A percentile compares a stretch with the other conserved stretches of the same genome.
These are phyloP conservation scores for Athene cunicularia DNA, from an alignment of 2,113 vertebrate genomes.

Conservation along the genomic window DNA sequence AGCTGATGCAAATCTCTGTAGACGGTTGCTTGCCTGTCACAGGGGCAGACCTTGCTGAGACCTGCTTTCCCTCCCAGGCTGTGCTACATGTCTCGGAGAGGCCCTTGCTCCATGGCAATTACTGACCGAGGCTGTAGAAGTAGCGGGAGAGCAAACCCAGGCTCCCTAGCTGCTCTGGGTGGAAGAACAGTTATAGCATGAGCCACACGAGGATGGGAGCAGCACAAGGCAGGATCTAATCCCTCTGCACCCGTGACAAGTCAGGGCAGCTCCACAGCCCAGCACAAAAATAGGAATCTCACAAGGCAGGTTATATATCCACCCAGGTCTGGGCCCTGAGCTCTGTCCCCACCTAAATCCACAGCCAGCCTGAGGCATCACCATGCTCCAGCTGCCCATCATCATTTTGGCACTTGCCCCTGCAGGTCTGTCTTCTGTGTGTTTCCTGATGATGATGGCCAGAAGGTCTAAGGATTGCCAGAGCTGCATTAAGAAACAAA, in stretches of 20 bases:
- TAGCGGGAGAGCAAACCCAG: background rate
- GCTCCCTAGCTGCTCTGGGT: background rate
- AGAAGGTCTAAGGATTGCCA: background rate
- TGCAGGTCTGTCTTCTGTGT: accelerated
- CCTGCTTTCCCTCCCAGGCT: background rate
- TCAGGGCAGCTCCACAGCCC: background rate
- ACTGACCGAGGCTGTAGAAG: background rate
- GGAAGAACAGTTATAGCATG: background rate
- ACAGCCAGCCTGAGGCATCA: background rate
- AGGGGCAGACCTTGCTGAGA: background rate
- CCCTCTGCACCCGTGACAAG: background rate
- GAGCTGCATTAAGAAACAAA: background rate
- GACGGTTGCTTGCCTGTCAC: background rate
- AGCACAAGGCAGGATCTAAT: background rate
- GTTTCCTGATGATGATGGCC: background rate
- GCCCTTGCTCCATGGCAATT: background rate
- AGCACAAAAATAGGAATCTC: background rate
- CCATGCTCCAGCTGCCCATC: background rate
- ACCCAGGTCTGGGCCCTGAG: background rate
- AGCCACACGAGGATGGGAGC: background rate
- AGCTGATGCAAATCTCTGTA: background rate
- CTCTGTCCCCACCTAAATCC: background rate
- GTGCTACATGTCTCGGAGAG: accelerated
- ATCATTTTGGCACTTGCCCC: background rate
- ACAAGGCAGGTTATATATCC: background rate